Percentiles rank a stretch among this genome's conserved stretches.
Evolutionary conservation across 1,140 invertebrate genomes (phyloP).

Genomic region (Riptortus pedestris): DNA sequence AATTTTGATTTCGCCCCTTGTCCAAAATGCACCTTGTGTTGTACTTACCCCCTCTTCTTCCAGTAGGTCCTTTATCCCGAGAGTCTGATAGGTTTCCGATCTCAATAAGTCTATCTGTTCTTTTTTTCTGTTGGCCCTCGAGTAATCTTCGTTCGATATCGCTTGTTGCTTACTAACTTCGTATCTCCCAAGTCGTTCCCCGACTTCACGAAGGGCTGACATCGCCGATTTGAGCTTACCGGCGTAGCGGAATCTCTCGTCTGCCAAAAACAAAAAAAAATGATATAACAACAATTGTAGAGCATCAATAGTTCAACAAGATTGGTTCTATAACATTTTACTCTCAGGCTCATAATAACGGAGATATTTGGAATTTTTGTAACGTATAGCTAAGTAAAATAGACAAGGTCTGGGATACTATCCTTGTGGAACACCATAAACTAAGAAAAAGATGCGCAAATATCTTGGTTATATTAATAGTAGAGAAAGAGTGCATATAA

Average conservation of each 20-base stretch:
- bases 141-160: conserved; percentile 81
- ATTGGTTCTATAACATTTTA: no score
- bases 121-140: conserved; percentile 76
- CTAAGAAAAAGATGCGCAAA: no score
- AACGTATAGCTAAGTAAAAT: no score
- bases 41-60: conserved; percentile 62
- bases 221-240: conserved; percentile 79
- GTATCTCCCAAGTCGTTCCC: conserved; percentile 80
- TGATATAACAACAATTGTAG: no score
- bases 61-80: conserved; percentile 63
- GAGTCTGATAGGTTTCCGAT: conserved; percentile 53
- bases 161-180: conserved; percentile 83
- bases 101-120: conserved; percentile 76
- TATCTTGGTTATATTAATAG: no score
- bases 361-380: background rate
- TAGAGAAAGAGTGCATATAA: no score
- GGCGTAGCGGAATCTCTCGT: conserved; percentile 83
- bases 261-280: conserved; percentile 41
- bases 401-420: no score
- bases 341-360: no score
- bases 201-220: conserved; percentile 66
- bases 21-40: no score
- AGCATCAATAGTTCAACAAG: no score
- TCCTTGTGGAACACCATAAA: no score
- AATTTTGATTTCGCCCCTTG: no score